These are phyloP conservation scores for Diglossa cyanea DNA, from an alignment of 2,797 vertebrate genomes.

Conservation along the genomic window DNA sequence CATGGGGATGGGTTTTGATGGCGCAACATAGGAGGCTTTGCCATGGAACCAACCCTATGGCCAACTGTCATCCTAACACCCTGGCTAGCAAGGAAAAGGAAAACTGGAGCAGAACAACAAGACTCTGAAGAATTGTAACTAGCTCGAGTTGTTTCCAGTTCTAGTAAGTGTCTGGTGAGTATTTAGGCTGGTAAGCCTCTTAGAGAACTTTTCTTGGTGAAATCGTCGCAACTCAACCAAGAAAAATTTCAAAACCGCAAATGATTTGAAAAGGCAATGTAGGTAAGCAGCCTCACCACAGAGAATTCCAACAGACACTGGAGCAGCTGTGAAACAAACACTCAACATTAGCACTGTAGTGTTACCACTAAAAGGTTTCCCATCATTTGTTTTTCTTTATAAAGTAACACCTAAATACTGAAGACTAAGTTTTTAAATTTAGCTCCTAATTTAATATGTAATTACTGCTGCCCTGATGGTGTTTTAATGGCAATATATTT, in stretches of 20 bases:
- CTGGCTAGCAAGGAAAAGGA: not conserved
- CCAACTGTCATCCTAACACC: not conserved
- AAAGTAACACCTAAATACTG: constrained; percentile 57
- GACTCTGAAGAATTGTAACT: not conserved
- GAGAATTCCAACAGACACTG: constrained; percentile 65
- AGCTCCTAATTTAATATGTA: constrained; percentile 86
- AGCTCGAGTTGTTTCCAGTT: not conserved
- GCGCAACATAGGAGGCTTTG: not conserved
- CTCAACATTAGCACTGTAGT: constrained; percentile 50
- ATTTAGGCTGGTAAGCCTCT: constrained; percentile 49
- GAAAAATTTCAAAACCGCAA: constrained; percentile 41
- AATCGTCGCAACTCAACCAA: constrained; percentile 59
- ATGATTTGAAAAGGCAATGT: constrained; percentile 58
- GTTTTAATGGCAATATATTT: constrained; percentile 39
- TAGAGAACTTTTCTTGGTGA: constrained; percentile 50
- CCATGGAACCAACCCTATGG: not conserved
- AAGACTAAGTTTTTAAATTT: constrained; percentile 85
- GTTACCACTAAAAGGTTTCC: constrained; percentile 60
- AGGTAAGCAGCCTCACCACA: constrained; percentile 43
- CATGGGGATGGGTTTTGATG: not conserved
- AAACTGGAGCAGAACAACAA: not conserved
- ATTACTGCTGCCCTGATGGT: constrained; percentile 78
- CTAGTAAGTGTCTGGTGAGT: constrained; percentile 10
- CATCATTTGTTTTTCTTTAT: constrained; percentile 67
- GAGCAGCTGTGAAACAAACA: constrained; percentile 76